A percentile compares a stretch with the other conserved stretches of the same genome.
Conservation (phyloP, 1,140 invertebrate species). For the Drosophila seguyi region DNA sequence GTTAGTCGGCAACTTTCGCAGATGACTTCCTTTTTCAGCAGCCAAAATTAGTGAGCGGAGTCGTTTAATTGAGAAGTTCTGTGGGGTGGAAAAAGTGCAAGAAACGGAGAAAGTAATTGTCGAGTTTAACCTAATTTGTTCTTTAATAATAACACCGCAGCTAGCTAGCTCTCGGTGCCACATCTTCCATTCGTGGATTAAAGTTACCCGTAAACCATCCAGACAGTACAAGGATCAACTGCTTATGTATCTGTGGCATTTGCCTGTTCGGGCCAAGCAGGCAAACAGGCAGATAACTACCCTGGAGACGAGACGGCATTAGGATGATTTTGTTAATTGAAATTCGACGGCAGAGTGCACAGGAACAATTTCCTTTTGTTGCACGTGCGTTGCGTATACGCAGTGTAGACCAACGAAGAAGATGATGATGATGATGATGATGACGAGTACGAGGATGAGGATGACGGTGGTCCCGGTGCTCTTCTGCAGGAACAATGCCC, state of each 20-base stretch:
- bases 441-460: too few species aligned
- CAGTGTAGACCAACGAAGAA: constrained; percentile 26
- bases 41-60: constrained; percentile 32
- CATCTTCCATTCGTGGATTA: not conserved
- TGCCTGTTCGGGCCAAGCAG: constrained; percentile 18
- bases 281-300: constrained; percentile 16
- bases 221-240: constrained; percentile 11
- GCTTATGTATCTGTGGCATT: constrained; percentile 24
- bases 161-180: too few species aligned
- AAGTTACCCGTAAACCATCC: not conserved
- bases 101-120: constrained; percentile 1
- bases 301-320: constrained; percentile 24
- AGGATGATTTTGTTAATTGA: constrained; percentile 71
- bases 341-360: constrained; percentile 53
- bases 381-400: constrained; percentile 60
- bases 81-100: not conserved
- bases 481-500: constrained; percentile 16
- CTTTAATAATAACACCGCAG: too few species aligned
- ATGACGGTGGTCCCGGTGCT: not conserved
- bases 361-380: constrained; percentile 58
- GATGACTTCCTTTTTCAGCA: constrained; percentile 23
- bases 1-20: constrained; percentile 34
- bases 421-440: constrained; percentile 18
- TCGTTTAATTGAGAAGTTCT: constrained; percentile 15
- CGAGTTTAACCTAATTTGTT: not conserved